Conservation (phyloP, 1,140 invertebrate genomes). For the Drosophila repleta region DNA sequence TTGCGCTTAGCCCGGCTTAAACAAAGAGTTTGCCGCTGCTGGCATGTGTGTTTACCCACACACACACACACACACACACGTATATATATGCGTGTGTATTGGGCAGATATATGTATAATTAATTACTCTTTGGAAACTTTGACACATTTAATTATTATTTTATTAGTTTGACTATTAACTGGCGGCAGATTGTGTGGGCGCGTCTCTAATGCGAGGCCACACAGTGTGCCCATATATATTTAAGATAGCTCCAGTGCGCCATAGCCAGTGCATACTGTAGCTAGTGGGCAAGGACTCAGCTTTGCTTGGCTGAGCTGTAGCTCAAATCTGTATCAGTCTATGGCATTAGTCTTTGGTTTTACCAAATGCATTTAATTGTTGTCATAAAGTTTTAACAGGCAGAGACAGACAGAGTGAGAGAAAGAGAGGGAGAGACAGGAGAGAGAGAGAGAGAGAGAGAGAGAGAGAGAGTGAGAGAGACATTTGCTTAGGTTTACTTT, state of each 20-base stretch:
- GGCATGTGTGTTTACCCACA: conserved; percentile 15
- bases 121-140: conserved; percentile 74
- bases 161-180: conserved; percentile 64
- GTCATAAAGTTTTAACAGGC: conserved; percentile 43
- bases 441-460: conserved; percentile 11
- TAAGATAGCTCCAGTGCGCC: not conserved
- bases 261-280: conserved; percentile 13
- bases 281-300: too few relatives aligned
- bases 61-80: too few relatives aligned
- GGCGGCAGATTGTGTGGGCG: conserved; percentile 23
- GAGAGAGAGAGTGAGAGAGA: conserved; percentile 4
- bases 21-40: conserved; percentile 13
- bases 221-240: conserved; percentile 31
- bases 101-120: conserved; percentile 69
- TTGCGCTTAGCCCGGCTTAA: conserved; percentile 37
- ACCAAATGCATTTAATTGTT: conserved; percentile 68
- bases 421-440: conserved; percentile 1
- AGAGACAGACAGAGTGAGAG: conserved; percentile 10
- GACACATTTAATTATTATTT: conserved; percentile 81
- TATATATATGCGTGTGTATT: conserved; percentile 25
- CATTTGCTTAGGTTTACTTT: conserved; percentile 24
- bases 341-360: conserved; percentile 22
- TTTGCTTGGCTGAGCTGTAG: conserved; percentile 14
- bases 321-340: conserved; percentile 28
- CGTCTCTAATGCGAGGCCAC: conserved; percentile 32